These are phyloP conservation scores for Galemys pyrenaicus DNA, from an alignment of 2,113 vertebrate species.

Conservation along the genomic window DNA sequence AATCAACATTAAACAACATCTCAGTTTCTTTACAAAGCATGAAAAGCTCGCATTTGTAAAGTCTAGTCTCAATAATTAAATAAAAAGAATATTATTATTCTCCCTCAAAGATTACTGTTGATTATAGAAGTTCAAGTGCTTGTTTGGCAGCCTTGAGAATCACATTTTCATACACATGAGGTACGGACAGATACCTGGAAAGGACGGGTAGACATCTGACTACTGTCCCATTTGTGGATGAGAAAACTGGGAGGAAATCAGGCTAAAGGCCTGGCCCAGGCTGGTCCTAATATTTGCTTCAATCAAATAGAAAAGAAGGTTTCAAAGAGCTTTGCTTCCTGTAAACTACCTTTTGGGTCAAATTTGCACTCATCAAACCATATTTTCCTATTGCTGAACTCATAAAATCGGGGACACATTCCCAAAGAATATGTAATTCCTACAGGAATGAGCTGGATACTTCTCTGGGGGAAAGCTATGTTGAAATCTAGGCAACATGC, in stretches of 20 bases:
- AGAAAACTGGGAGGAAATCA: background rate
- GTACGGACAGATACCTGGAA: rapidly evolving
- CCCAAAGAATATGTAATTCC: background rate
- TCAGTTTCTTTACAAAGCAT: background rate
- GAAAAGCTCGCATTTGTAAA: background rate
- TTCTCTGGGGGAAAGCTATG: background rate
- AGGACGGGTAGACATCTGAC: background rate
- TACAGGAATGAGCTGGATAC: background rate
- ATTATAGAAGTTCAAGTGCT: background rate
- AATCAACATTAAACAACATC: background rate
- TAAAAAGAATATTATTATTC: background rate
- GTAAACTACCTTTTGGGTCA: background rate
- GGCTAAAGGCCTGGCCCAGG: background rate
- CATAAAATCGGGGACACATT: background rate
- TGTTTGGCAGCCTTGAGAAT: background rate
- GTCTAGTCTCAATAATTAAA: background rate
- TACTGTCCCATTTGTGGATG: background rate
- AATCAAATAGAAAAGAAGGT: background rate
- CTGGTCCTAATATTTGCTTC: background rate
- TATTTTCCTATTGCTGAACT: background rate
- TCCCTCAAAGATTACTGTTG: background rate
- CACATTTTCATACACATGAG: rapidly evolving
- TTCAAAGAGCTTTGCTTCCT: background rate
- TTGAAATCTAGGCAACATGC: background rate
- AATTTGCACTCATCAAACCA: background rate